phyloP scores from a whole-genome alignment of 2,888 invertebrate species.

The Pardosa pseudoannulata region DNA sequence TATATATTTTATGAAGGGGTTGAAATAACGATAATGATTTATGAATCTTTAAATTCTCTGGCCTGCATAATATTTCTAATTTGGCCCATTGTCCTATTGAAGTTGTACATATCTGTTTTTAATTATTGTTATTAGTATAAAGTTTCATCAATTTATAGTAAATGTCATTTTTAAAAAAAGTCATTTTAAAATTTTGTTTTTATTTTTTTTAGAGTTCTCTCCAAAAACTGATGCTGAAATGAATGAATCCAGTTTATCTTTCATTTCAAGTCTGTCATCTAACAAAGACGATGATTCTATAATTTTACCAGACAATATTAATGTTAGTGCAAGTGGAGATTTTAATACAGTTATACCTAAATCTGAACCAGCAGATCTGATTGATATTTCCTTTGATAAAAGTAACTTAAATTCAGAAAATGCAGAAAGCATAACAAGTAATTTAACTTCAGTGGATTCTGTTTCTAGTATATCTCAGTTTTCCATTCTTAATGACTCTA shows the following conservation, averaged over 20 bases:
- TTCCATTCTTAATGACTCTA: conserved; percentile 23
- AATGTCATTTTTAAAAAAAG: too few species aligned
- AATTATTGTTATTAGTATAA: too few species aligned
- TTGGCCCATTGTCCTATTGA: too few species aligned
- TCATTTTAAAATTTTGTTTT: neutral
- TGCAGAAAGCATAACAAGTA: conserved; percentile 40
- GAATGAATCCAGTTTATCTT: conserved; percentile 47
- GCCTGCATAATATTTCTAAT: too few species aligned
- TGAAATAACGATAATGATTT: too few species aligned
- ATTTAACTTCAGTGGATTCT: conserved; percentile 35
- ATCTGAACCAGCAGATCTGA: conserved; percentile 31
- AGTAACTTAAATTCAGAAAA: conserved; percentile 23
- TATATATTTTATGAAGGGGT: too few species aligned
- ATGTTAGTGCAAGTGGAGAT: conserved; percentile 21
- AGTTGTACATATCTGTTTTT: too few species aligned
- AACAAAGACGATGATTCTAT: conserved; percentile 54
- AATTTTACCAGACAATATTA: conserved; percentile 45
- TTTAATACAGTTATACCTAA: conserved; percentile 16
- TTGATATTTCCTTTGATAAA: conserved; percentile 51
- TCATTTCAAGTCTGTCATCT: conserved; percentile 51
- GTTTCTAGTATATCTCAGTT: conserved; percentile 24
- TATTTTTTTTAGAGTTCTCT: conserved; percentile 45
- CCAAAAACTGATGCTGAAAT: conserved; percentile 58
- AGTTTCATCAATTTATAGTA: too few species aligned
- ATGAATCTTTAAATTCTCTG: too few species aligned